Base-by-base conservation (phyloP, 2,888 invertebrate genomes). In the Phania funesta region DNA sequence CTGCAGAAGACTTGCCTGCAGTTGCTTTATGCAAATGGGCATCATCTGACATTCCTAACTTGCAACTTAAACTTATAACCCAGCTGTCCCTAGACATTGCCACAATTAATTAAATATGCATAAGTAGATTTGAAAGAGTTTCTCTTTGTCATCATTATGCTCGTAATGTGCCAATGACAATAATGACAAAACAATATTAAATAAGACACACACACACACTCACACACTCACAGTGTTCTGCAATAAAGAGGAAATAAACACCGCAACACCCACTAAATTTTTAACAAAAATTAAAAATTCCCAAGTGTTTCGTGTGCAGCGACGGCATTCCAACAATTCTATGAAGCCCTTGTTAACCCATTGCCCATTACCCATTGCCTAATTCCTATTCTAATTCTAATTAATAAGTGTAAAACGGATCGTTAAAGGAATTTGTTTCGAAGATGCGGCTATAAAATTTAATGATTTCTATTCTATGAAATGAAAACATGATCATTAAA, bases 81-180 rank as follows among this genome's bases (percentile, higher is more conserved):
- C 85, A 84, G 85, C 83, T 81, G 84, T 88, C 88, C 88, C 68
- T 65, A 76, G 60, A 24, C 73, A 64, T 35, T 67, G 67, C 80
- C 82, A 85, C 86, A 87, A 87, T 88, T 88, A 87, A 86, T 85
- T 86, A 84, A 87, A 87, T 86, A 85, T 85, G 78, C 80, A 84
- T 68, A 75, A 76, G 67, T 41, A 80, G 68, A 82, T 70, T 56
- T 67, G 44, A 68, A 83, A 84, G 85, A 84, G 77, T 84, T 83
- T 74, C 35, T 50, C 22, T 62, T 3, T 22, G n/a, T n/a, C 9
- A 11, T 20, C 65, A 35, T 46, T 18, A 56, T 35, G 20, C 20
- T 54, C 48, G 35, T 16, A 48, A 64, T 41, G 22, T 9, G 29
- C 11, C 13, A 7, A 41, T 32, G 48, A 9, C 24, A 38, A 65